These are phyloP conservation scores for Gonatopus flavifemur DNA, from an alignment of 1,140 invertebrate genomes.

Conservation along the genomic window DNA sequence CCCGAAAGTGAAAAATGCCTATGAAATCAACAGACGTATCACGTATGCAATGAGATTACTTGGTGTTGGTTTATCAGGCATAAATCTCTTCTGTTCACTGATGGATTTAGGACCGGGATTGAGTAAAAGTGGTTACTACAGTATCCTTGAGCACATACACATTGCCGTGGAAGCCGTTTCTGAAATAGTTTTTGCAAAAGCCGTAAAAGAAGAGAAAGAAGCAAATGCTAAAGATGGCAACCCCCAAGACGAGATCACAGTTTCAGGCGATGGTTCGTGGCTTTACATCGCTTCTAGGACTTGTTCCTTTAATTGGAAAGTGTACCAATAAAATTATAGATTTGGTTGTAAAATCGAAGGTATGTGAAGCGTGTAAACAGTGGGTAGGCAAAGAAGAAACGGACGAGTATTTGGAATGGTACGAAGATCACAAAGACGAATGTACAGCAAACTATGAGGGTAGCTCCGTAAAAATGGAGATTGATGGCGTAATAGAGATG, in stretches of 20 bases:
- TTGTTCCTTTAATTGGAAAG: constrained; percentile 13
- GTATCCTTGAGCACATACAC: constrained; percentile 1
- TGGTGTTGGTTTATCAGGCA: not conserved
- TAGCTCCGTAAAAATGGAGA: constrained; percentile 21
- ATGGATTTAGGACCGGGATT: constrained; percentile 6
- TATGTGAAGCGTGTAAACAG: constrained; percentile 15
- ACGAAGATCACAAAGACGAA: not conserved
- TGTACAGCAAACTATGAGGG: constrained; percentile 13
- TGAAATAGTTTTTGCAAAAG: constrained; percentile 7
- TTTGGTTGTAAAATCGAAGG: constrained; percentile 1
- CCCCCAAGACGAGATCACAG: constrained; percentile 13
- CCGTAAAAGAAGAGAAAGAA: constrained; percentile 11
- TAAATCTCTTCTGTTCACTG: constrained; percentile 2
- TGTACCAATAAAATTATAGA: not conserved
- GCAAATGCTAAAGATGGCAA: constrained; percentile 2
- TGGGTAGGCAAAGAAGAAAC: constrained; percentile 6
- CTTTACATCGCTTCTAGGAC: constrained; percentile 11
- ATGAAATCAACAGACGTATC: constrained; percentile 6
- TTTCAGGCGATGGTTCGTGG: constrained; percentile 26
- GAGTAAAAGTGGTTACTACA: constrained; percentile 1
- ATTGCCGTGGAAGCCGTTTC: not conserved
- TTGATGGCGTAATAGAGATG: constrained; percentile 16
- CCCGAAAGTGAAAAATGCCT: constrained; percentile 6
- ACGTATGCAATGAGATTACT: not conserved
- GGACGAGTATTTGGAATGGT: not conserved